Evolutionary conservation across 2,888 invertebrate species (phyloP), one percentile per base, ranked within the genome.

Genomic region (Calliopum simillimum): DNA sequence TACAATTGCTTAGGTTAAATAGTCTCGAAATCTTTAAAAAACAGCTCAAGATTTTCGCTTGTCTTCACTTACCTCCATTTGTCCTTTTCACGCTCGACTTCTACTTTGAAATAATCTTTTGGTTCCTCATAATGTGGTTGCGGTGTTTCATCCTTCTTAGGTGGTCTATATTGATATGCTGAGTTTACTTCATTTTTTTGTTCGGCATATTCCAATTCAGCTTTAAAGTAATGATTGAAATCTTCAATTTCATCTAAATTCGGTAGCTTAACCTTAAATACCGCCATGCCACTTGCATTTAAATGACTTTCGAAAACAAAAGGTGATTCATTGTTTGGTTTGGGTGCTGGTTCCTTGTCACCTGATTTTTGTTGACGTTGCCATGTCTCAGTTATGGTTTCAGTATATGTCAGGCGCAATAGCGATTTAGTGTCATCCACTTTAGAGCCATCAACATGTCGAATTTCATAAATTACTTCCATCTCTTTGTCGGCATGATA

Each of bases 401-500:
- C 82, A 0, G 75, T 79, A 47, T 78, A 82, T 13, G 71, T 81
- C 11, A 79, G 74, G 62, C 85, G 87, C 0, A 94, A 88, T 4
- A 89, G 87, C 63, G 90, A 89, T 61, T 87, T 88, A 12, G 88
- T 88, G 72, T 90, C 89, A 73, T 87, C 86, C 1, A 93, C 88
- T 0, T 92, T 90, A 0, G 90, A 88, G 43, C 91, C 91, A 84
- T 94, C 93, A 76, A 93, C 91, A 75, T 91, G 89, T 0, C 90
- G 87, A 0, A 94, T 86, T 87, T 92, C 92, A n/a, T 93, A 85
- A 88, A 92, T 93, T 23, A 96, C 92, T 43, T 91, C 92, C 78
- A 94, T 96, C 74, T 93, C 93, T 63, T 98, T 88, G 49, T 94
- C 95, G 1, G 97, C 97, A 83, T 97, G 96, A 86, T 96, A 98